Evolutionary conservation across 2,888 invertebrate genomes (phyloP), one percentile per base, ranked within the genome.

Genomic region (Cataglyphis albicans): DNA sequence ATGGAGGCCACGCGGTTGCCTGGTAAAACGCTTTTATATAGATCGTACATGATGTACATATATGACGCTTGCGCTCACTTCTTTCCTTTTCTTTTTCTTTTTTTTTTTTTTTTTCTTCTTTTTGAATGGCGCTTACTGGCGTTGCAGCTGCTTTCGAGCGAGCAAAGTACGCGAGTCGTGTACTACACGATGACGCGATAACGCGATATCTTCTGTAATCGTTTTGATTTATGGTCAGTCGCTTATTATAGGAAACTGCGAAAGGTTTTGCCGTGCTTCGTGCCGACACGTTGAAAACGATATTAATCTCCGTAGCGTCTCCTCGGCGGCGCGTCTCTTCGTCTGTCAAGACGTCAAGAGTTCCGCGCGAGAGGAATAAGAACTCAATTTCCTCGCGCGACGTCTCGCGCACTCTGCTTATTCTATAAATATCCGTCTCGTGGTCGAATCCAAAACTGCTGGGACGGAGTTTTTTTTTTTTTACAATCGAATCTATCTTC

Each of bases 191-290:
- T 59, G 78, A 68, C 81, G 81, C 64, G 75, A 29, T 59, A 82
- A 68, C 72, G 64, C 81, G 52, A 44, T 52, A 32, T 84, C 73
- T 70, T 78, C 78, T 59, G 81, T 70, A 78, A 88, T 89, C 83
- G 84, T 87, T 87, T 88, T 87, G 87, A 89, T 87, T 89, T 83
- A 88, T 78, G 44, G 63, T 38, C n/a, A 44, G 67, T 82, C 68
- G 84, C 75, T 63, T 81, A 59, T 44, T 41, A 59, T 41, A 59
- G 57, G 41, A 78, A 78, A 41, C 44, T 72, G 10, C 29, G 70
- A 35, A 44, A 52, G 32, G 21, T 29, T 52, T 70, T 15, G 63
- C 18, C 41, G 18, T 41, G 9, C 48, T 12, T 18, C 63, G 61
- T 52, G 7, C n/a, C 15, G 61, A 29, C n/a, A 61, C 41, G 15